A percentile compares a stretch with the other conserved stretches of the same genome.
Evolutionary conservation across 2,113 vertebrate genomes (phyloP).

Genomic region (Myotis lucifugus): DNA sequence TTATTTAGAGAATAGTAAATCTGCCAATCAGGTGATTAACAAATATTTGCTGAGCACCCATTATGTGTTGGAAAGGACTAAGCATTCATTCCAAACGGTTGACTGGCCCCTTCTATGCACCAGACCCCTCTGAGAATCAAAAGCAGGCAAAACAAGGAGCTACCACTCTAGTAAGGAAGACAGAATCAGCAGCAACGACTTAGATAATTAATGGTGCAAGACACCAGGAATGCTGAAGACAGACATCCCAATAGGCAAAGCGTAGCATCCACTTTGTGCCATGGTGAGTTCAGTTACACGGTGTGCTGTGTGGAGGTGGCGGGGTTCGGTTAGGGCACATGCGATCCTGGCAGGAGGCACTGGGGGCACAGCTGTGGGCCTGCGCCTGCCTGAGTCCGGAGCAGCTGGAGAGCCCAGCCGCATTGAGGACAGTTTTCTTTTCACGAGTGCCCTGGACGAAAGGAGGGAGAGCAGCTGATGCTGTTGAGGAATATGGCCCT

Average conservation of each 20-base stretch:
- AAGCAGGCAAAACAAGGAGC: neutral
- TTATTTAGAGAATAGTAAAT: neutral
- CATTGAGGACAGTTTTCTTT: neutral
- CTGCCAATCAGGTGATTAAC: neutral
- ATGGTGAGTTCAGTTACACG: neutral
- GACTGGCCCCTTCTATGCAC: neutral
- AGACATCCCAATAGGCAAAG: neutral
- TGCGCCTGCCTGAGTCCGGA: neutral
- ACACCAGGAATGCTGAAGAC: neutral
- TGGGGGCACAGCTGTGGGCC: neutral
- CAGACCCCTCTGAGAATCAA: neutral
- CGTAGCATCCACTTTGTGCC: neutral
- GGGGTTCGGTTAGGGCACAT: neutral
- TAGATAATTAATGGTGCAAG: neutral
- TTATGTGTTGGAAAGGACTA: neutral
- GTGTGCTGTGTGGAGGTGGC: neutral
- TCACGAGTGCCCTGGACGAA: neutral
- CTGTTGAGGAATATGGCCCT: neutral
- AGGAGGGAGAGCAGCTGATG: neutral
- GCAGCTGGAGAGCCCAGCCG: neutral
- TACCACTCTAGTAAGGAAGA: neutral
- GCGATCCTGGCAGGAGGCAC: neutral
- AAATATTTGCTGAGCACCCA: neutral
- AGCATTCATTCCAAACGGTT: neutral
- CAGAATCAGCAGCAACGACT: neutral